These are phyloP conservation scores for Zaprionus nigranus DNA, from an alignment of 1,140 invertebrate genomes.

Conservation along the genomic window DNA sequence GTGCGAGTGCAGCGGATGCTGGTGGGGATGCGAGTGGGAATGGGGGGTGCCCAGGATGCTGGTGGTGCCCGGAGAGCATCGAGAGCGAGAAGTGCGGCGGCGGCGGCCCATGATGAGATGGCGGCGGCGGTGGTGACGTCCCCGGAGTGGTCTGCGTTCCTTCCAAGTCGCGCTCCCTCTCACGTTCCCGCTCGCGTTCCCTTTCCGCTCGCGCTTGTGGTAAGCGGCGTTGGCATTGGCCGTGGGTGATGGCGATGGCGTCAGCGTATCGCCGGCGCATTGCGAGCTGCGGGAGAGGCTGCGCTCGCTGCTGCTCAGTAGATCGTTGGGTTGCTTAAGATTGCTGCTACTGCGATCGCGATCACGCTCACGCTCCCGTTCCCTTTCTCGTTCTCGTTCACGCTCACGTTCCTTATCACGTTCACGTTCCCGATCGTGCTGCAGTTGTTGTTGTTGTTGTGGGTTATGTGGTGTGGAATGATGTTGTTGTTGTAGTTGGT, in stretches of 20 bases:
- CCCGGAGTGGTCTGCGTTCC: slow-evolving; percentile 24
- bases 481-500: slow-evolving; percentile 65
- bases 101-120: slow-evolving; percentile 52
- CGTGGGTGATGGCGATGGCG: slow-evolving; percentile 59
- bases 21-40: slow-evolving; percentile 60
- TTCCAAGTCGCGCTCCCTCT: slow-evolving; percentile 43
- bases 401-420: slow-evolving; percentile 41
- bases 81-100: slow-evolving; percentile 66
- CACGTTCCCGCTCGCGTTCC: slow-evolving; percentile 50
- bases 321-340: slow-evolving; percentile 3
- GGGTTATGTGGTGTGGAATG: slow-evolving; percentile 74
- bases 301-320: slow-evolving; percentile 37
- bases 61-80: slow-evolving; percentile 63
- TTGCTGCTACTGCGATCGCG: slow-evolving; percentile 2
- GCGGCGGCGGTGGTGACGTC: slow-evolving; percentile 44
- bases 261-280: slow-evolving; percentile 43
- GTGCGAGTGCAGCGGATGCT: slow-evolving; percentile 68
- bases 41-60: slow-evolving; percentile 58
- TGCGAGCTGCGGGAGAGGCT: slow-evolving; percentile 59
- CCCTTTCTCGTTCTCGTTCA: slow-evolving; percentile 32
- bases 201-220: slow-evolving; percentile 54
- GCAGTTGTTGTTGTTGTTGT: slow-evolving; percentile 53
- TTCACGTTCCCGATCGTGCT: slow-evolving; percentile 40
- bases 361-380: slow-evolving; percentile 8
- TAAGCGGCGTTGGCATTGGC: slow-evolving; percentile 33